Evolutionary conservation across 2,888 invertebrate genomes (phyloP).

Genomic region (Apocheima hispidaria): DNA sequence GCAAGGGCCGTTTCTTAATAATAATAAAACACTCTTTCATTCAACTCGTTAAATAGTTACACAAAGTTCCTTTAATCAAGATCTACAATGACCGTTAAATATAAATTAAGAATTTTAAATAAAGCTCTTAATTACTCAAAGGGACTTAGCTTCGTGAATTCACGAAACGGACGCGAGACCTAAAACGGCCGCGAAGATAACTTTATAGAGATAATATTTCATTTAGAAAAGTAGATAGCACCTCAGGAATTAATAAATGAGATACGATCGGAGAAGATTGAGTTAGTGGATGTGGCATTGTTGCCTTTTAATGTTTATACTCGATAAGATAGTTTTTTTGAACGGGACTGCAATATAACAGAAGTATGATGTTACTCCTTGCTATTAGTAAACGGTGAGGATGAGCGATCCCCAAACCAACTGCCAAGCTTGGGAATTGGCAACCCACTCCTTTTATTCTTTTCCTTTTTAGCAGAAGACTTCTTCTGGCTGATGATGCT

Average conservation of each 20-base stretch:
- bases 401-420: too few relatives aligned
- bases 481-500: too few relatives aligned
- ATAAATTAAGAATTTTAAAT: constrained; percentile 39
- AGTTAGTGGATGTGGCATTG: constrained; percentile 3
- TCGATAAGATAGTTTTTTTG: too few relatives aligned
- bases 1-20: background rate
- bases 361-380: too few relatives aligned
- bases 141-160: constrained; percentile 37
- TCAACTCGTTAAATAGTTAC: constrained; percentile 22
- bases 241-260: constrained; percentile 24
- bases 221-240: constrained; percentile 23
- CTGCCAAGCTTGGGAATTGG: too few relatives aligned
- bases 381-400: too few relatives aligned
- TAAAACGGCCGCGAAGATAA: constrained; percentile 26
- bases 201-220: constrained; percentile 33
- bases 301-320: background rate
- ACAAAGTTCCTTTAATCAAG: constrained; percentile 29
- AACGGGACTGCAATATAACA: too few relatives aligned
- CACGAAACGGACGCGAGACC: constrained; percentile 26
- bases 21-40: constrained; percentile 1
- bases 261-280: background rate
- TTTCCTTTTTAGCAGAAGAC: too few relatives aligned
- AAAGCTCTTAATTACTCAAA: constrained; percentile 40
- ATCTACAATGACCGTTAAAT: constrained; percentile 30
- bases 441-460: too few relatives aligned